Base-by-base conservation (phyloP, 1,140 invertebrate species). In the Pinna nobilis region DNA sequence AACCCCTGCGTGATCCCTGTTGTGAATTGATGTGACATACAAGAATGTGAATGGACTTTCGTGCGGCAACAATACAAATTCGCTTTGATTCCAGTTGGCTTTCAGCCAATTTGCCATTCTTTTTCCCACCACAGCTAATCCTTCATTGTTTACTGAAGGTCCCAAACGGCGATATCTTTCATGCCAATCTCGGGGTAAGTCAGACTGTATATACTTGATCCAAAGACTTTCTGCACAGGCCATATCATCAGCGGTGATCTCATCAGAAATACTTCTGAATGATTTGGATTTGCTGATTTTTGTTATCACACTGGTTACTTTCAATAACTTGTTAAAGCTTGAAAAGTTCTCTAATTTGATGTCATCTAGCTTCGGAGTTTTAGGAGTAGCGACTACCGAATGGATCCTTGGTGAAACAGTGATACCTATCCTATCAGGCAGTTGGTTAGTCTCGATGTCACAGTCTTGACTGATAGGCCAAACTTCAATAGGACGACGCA, bases 401-500 rank as follows among this genome's bases (percentile, higher is more conserved):
- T 55, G 9, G 28, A 55, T 32, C 4, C 1, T n/a, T 23, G 49
- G 1, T 4, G 49, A 51, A 25, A 55, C 33, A 11, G 7, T n/a
- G 33, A 55, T 30, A 55, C 6, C 51, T 30, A 55, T 30, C 23
- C 13, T 30, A n/a, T 55, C 25, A 7, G 51, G 51, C 18, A 55
- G 18, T n/a, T 55, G 13, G 28, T 30, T 1, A 30, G 9, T 30
- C 2, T 32, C 2, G n/a, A n/a, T n/a, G n/a, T n/a, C n/a, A n/a
- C n/a, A n/a, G n/a, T 60, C 57, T 60, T 60, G 63, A 23, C 63
- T 50, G 15, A 65, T 32, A 18, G 44, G 63, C 63, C 63, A 50
- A n/a, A 50, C 11, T 9, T 65, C 63, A 49, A 51, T 49, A 18
- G 44, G 63, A 6, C 18, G 9, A 7, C 51, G 35, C n/a, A 65